Percentiles rank a stretch among this genome's conserved stretches.
Evolutionary conservation across 2,113 vertebrate genomes (phyloP).

Genomic region (Aythya baeri): DNA sequence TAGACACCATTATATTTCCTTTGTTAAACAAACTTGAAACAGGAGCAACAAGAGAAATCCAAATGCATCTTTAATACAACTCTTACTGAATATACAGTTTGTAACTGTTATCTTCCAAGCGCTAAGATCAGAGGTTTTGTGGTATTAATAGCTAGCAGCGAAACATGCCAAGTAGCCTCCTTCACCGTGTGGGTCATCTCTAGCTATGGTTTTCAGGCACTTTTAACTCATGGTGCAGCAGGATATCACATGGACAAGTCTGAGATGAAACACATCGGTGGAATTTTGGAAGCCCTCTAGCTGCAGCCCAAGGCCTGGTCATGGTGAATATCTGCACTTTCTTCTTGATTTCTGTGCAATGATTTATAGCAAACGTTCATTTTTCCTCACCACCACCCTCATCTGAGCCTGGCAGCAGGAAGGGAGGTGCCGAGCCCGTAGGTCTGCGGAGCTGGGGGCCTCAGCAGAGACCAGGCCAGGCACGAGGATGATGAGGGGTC

Average conservation of each 20-base stretch:
- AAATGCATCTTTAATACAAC: not conserved
- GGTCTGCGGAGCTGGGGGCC: not conserved
- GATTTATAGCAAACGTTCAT: not conserved
- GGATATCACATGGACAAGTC: not conserved
- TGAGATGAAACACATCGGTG: not conserved
- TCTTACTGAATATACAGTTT: not conserved
- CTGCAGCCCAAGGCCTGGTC: not conserved
- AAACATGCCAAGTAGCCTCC: not conserved
- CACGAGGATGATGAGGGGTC: not conserved
- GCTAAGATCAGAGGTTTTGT: not conserved
- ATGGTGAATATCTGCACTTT: not conserved
- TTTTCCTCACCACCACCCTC: not conserved
- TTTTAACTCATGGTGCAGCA: not conserved
- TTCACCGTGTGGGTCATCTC: not conserved
- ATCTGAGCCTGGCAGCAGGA: not conserved
- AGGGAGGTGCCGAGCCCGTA: not conserved
- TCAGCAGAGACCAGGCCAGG: not conserved
- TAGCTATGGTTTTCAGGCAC: not conserved
- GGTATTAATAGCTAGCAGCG: not conserved
- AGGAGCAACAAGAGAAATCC: not conserved
- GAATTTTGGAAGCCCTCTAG: not conserved
- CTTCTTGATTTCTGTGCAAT: not conserved
- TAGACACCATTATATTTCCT: not conserved
- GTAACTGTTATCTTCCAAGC: not conserved
- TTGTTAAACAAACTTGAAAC: not conserved